Conservation (phyloP, 37 sponge, comb jelly and placozoan species). For the Agelas oroides region DNA sequence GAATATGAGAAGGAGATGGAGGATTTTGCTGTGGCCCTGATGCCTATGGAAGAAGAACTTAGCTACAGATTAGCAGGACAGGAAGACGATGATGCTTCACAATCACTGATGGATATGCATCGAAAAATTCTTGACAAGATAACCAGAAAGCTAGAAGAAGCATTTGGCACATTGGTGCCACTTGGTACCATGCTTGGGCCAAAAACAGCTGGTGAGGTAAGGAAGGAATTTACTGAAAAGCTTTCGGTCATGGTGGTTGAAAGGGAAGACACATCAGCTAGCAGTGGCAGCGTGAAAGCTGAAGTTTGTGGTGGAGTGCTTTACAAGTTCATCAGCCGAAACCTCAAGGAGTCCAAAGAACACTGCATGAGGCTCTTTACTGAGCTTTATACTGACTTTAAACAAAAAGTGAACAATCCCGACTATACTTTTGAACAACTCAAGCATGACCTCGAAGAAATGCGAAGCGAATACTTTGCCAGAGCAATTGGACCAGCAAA, state of each 20-base stretch:
- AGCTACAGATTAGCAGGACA: too few relatives aligned
- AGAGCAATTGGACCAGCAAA: conserved; percentile 60
- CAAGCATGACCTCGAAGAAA: conserved; percentile 12
- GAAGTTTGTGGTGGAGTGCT: conserved; percentile 30
- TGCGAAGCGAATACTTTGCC: not conserved
- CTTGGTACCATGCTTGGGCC: too few relatives aligned
- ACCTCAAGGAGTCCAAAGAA: not conserved
- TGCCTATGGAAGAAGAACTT: conserved; percentile 44
- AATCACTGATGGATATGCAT: conserved; percentile 35
- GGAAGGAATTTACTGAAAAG: too few relatives aligned
- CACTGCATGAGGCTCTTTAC: conserved; percentile 13
- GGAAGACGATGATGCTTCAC: not conserved
- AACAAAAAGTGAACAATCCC: not conserved
- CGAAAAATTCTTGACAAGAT: not conserved
- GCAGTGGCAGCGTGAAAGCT: not conserved
- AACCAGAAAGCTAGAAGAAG: not conserved
- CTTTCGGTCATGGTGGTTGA: too few relatives aligned
- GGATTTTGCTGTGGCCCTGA: not conserved
- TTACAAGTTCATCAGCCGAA: conserved; percentile 3
- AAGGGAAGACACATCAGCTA: too few relatives aligned
- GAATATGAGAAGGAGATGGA: conserved; percentile 46
- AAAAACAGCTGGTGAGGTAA: too few relatives aligned
- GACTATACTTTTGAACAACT: conserved; percentile 9
- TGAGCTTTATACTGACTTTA: conserved; percentile 8
- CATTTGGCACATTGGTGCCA: not conserved